phyloP scores from a whole-genome alignment of 2,113 vertebrate species.

The Crotophaga sulcirostris region DNA sequence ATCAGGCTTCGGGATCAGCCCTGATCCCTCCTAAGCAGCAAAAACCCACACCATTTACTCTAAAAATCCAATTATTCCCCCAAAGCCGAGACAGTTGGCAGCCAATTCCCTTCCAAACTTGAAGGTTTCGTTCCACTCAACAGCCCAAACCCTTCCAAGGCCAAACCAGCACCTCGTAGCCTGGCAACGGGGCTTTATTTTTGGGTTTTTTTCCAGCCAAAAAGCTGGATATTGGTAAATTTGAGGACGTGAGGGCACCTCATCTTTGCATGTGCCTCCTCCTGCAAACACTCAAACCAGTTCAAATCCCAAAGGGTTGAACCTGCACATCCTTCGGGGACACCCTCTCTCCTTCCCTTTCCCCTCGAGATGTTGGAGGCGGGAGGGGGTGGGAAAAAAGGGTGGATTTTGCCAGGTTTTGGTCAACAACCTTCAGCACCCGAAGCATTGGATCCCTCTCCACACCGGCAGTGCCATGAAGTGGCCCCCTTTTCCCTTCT shows the following conservation, averaged over 20 bases:
- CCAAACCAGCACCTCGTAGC: background rate
- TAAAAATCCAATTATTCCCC: background rate
- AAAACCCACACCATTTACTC: background rate
- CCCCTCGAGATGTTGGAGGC: background rate
- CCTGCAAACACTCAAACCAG: background rate
- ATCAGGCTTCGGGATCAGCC: background rate
- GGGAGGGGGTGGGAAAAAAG: background rate
- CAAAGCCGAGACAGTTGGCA: background rate
- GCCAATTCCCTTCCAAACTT: accelerated
- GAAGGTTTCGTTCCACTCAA: background rate
- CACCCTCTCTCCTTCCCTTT: background rate
- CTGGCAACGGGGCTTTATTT: background rate
- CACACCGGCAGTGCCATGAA: background rate
- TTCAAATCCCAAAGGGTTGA: background rate
- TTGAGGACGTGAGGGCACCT: background rate
- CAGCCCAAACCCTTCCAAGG: accelerated
- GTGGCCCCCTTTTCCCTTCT: background rate
- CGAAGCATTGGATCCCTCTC: background rate
- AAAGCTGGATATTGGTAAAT: background rate
- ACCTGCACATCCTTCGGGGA: background rate
- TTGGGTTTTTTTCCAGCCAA: background rate
- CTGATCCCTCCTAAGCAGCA: background rate
- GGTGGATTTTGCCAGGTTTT: background rate
- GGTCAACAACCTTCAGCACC: background rate
- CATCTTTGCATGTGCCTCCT: slow-evolving; percentile 12